These are phyloP conservation scores for Heptranchias perlo DNA, from an alignment of 2,113 vertebrate genomes.

Conservation along the genomic window DNA sequence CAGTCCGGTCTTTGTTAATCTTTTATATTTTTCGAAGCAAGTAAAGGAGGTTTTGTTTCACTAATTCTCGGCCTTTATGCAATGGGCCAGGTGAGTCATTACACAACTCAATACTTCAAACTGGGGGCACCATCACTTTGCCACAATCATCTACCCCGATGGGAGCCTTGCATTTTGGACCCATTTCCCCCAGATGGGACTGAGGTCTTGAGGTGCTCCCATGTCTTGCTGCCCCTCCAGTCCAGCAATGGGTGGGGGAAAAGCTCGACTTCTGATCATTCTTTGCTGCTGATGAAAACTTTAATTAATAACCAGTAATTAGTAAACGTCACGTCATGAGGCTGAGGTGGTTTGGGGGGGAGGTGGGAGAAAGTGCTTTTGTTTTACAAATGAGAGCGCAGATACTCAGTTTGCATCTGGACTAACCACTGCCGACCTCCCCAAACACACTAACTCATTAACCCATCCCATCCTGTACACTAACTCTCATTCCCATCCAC, in stretches of 20 bases:
- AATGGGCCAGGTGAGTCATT: not conserved
- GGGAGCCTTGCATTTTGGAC: no score
- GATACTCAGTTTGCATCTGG: not conserved
- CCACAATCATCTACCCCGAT: not conserved
- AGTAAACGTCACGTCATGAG: not conserved
- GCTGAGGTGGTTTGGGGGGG: no score
- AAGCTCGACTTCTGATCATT: not conserved
- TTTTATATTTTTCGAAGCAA: not conserved
- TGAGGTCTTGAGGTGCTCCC: not conserved
- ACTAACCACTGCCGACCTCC: not conserved
- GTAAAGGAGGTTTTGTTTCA: not conserved
- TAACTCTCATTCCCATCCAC: not conserved
- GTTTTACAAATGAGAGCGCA: not conserved
- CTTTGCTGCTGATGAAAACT: conserved; percentile 4
- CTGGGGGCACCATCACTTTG: not conserved
- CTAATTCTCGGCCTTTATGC: not conserved
- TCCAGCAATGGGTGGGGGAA: not conserved
- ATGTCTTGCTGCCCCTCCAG: not conserved
- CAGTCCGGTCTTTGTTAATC: not conserved
- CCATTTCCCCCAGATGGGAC: no score
- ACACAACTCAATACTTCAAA: not conserved
- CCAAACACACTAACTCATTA: not conserved
- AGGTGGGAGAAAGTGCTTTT: not conserved
- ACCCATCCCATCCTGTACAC: not conserved
- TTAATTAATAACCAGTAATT: not conserved